These are phyloP conservation scores for Rhadina sibilatrix DNA, from an alignment of 2,113 vertebrate species.

Conservation along the genomic window DNA sequence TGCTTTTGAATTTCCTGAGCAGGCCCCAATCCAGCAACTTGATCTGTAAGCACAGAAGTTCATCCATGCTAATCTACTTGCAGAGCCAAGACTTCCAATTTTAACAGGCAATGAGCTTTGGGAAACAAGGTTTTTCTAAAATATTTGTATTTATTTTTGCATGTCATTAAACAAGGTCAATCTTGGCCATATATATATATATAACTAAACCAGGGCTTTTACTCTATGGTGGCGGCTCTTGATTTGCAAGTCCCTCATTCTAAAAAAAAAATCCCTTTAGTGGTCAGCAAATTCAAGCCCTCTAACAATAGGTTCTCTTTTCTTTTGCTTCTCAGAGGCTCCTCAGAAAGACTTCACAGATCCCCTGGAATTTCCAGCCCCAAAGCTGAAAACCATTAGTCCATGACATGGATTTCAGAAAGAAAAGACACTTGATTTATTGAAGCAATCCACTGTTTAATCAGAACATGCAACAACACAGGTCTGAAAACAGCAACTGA, in stretches of 20 bases:
- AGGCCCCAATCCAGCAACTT: background rate
- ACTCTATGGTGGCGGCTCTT: fast-evolving
- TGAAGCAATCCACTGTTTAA: background rate
- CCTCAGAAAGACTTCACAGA: background rate
- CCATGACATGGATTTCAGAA: background rate
- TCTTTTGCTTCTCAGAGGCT: background rate
- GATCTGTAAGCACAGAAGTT: background rate
- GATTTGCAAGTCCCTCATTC: background rate
- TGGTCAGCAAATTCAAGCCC: background rate
- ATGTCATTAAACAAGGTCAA: background rate
- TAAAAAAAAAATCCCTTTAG: background rate
- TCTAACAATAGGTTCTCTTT: background rate
- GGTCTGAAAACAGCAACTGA: background rate
- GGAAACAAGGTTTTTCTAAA: background rate
- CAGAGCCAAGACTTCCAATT: background rate
- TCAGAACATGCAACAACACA: background rate
- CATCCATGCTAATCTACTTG: background rate
- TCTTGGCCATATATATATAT: background rate
- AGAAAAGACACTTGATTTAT: background rate
- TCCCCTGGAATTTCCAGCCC: background rate
- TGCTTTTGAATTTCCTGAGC: slow-evolving; percentile 32
- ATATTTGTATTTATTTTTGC: background rate
- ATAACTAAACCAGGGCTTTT: background rate
- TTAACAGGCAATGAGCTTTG: fast-evolving
- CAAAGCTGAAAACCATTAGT: background rate